Percentiles rank a stretch among this genome's conserved stretches.
These are phyloP conservation scores for Paelopatides confundens DNA, from an alignment of 53 echinoderm and acorn worm species.

Conservation along the genomic window DNA sequence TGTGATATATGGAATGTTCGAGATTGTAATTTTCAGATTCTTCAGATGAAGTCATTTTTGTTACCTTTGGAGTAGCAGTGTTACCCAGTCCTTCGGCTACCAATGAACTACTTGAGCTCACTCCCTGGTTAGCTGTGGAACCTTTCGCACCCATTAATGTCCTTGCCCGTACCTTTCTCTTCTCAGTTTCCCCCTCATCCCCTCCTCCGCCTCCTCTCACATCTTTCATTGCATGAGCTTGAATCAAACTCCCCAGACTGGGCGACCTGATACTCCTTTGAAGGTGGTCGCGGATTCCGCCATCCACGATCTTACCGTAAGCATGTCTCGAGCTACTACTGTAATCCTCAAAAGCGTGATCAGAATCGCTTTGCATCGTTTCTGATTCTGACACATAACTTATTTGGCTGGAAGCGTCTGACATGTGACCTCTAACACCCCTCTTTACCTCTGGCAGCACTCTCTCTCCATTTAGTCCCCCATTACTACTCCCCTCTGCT, in stretches of 20 bases:
- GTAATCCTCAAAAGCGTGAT: not conserved
- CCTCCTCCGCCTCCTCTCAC: not conserved
- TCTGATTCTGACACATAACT: constrained; percentile 27
- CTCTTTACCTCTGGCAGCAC: constrained; percentile 12
- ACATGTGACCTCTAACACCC: not conserved
- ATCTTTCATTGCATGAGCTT: constrained; percentile 54
- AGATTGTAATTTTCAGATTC: not conserved
- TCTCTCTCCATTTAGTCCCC: not conserved
- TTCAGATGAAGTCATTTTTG: not conserved
- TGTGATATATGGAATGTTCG: not conserved
- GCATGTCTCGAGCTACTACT: not conserved
- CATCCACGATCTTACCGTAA: not conserved
- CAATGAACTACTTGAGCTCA: not conserved
- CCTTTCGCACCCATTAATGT: not conserved
- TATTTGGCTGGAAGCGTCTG: not conserved
- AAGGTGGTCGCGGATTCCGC: not conserved
- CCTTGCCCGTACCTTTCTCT: not conserved
- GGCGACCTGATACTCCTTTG: constrained; percentile 35
- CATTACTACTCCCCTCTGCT: not conserved
- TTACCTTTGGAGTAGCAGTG: not conserved
- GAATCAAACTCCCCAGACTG: constrained; percentile 73
- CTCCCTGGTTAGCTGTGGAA: not conserved
- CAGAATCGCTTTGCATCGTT: constrained; percentile 27
- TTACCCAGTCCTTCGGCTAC: not conserved
- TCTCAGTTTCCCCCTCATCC: not conserved